A percentile compares a stretch with the other conserved stretches of the same genome.
These are phyloP conservation scores for Pseudochromis fuscus DNA, from an alignment of 2,797 vertebrate species.

Conservation along the genomic window DNA sequence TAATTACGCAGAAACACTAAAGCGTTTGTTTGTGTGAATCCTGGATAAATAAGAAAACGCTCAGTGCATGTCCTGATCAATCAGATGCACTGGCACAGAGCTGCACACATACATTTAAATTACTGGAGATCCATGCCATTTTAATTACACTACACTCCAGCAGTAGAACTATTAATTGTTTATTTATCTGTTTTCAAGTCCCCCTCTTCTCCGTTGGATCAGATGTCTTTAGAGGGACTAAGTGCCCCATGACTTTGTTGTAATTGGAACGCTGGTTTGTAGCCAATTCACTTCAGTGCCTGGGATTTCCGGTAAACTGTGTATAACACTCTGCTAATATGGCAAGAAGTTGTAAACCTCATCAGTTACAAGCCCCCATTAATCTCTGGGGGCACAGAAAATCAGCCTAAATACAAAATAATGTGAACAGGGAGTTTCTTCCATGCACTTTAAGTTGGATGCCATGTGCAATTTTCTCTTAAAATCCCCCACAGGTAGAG, in stretches of 20 bases:
- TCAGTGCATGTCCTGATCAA: neutral
- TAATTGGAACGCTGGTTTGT: neutral
- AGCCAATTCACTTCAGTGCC: constrained; percentile 11
- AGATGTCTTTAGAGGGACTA: neutral
- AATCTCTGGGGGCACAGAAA: constrained; percentile 34
- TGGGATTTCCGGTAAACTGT: constrained; percentile 9
- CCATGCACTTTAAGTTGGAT: constrained; percentile 17
- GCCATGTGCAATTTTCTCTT: constrained; percentile 47
- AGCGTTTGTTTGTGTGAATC: too few relatives aligned
- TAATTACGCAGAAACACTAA: constrained; percentile 40
- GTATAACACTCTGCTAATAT: constrained; percentile 25
- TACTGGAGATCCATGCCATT: neutral
- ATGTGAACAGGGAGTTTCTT: constrained; percentile 38
- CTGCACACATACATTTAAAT: neutral
- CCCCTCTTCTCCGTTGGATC: too few relatives aligned
- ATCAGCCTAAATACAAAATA: constrained; percentile 36
- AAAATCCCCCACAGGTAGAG: constrained; percentile 41
- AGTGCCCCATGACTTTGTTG: neutral
- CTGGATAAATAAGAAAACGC: constrained; percentile 34
- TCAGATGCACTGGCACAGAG: neutral
- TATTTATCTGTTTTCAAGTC: neutral
- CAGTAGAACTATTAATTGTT: neutral
- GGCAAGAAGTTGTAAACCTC: constrained; percentile 33
- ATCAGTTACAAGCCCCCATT: constrained; percentile 18
- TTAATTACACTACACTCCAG: neutral